phyloP scores from a whole-genome alignment of 64 coral and sea anemone species.

The Porites lutea region DNA sequence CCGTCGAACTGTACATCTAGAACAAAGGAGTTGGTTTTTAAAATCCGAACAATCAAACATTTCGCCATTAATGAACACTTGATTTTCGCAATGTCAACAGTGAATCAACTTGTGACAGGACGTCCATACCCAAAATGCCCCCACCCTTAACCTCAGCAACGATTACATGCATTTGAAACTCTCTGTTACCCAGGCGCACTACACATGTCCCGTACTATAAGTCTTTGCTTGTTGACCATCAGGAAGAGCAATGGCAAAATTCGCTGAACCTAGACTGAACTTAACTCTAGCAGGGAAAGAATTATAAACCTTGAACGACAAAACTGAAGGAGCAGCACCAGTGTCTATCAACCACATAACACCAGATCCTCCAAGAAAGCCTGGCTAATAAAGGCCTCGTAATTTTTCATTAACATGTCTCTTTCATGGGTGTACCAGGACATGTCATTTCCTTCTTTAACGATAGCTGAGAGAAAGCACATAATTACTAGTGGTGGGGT shows the following conservation, averaged over 20 bases:
- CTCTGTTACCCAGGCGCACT: background rate
- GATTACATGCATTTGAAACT: conserved; percentile 9
- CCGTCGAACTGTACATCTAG: background rate
- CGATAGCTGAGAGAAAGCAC: background rate
- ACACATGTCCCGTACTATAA: background rate
- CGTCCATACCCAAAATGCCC: conserved; percentile 39
- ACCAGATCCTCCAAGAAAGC: conserved; percentile 33
- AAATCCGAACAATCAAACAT: conserved; percentile 4
- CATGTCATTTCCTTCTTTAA: no score
- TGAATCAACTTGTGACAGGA: conserved; percentile 18
- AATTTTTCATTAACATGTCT: background rate
- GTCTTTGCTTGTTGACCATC: conserved; percentile 25
- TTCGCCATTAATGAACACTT: conserved; percentile 22
- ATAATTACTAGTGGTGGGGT: background rate
- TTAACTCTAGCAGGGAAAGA: conserved; percentile 27
- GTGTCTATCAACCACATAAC: conserved; percentile 42
- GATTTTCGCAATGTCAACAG: conserved; percentile 5
- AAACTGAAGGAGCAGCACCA: conserved; percentile 45
- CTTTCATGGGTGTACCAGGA: background rate
- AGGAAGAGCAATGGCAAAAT: conserved; percentile 24
- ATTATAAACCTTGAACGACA: conserved; percentile 32
- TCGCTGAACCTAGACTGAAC: conserved; percentile 6
- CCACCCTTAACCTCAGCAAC: conserved; percentile 22
- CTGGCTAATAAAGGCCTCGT: conserved; percentile 45
- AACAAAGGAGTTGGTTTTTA: conserved; percentile 3